Evolutionary conservation across 2,113 vertebrate genomes (phyloP), one percentile per base, ranked within the genome.

Genomic region (Trochalopteron elliotii): DNA sequence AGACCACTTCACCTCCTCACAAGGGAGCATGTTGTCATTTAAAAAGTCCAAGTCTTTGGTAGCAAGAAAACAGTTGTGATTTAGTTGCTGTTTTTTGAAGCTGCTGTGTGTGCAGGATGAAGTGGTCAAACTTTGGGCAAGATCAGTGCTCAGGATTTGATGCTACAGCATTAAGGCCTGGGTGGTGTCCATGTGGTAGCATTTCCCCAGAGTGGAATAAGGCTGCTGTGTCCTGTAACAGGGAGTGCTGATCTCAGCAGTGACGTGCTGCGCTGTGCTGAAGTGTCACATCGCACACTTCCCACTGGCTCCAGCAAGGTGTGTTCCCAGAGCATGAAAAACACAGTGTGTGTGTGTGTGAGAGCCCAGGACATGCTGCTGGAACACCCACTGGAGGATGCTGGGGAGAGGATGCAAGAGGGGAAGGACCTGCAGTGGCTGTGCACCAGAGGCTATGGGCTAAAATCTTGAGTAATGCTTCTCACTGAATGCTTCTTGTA

Each of bases 11-110:
- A 68, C 69, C 74, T 67, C n/a, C 67, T 94, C 80, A 83, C 70
- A 79, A 76, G 67, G 49, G 65, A 89, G 17, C 21, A 40, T 64
- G 44, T 55, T 92, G 74, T 85, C 52, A 64, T 91, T 91, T 67
- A 23, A 68, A 71, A 87, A 71, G 52, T 76, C 56, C 35, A 94
- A 72, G 7, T 60, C 31, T 83, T 76, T 1, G 3, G 40, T 22
- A 94, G 10, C 44, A 79, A 67, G 52, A 79, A 71, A 71, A 44
- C 21, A 31, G 63, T 52, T 79, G 60, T 68, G 15, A 40, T 87
- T 90, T 82, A 93, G 72, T 64, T 82, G 45, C 30, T 70, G 19
- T 56, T 63, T 94, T 84, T 64, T 84, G 65, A 87, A 82, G 82
- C 45, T 76, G 27, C 69, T 39, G 31, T 44, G 11, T 55, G 59